These are phyloP conservation scores for Eristalis tenax DNA, from an alignment of 2,888 invertebrate genomes.

Conservation along the genomic window DNA sequence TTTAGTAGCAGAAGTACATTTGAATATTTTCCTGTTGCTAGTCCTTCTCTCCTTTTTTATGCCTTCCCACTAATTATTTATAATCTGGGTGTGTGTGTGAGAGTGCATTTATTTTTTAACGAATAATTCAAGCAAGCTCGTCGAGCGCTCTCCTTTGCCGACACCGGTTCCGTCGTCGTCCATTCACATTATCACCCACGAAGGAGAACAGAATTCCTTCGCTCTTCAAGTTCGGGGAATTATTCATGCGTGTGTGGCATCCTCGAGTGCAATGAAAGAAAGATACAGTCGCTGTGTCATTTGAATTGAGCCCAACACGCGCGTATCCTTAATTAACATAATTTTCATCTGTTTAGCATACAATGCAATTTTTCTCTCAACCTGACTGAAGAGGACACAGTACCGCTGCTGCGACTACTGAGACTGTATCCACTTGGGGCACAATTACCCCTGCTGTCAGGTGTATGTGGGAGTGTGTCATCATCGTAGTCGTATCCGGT, in stretches of 20 bases:
- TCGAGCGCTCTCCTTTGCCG: neutral
- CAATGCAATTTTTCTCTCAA: constrained; percentile 50
- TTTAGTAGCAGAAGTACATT: constrained; percentile 65
- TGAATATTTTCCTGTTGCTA: constrained; percentile 65
- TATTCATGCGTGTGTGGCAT: constrained; percentile 63
- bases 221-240: constrained; percentile 65
- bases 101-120: constrained; percentile 20
- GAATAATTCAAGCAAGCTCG: constrained; percentile 68
- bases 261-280: constrained; percentile 54
- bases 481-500: neutral
- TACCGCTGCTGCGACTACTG: neutral
- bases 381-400: constrained; percentile 4
- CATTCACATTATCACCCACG: constrained; percentile 2
- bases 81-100: constrained; percentile 22
- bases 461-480: neutral
- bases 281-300: constrained; percentile 26
- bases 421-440: constrained; percentile 6
- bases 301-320: constrained; percentile 13
- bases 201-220: constrained; percentile 19
- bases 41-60: neutral
- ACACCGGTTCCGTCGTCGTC: neutral
- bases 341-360: constrained; percentile 64
- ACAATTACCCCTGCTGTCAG: constrained; percentile 41
- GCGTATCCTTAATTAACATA: constrained; percentile 65
- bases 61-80: constrained; percentile 62